phyloP scores from a whole-genome alignment of 2,888 invertebrate species.

The Brachynemurus nebulosus region DNA sequence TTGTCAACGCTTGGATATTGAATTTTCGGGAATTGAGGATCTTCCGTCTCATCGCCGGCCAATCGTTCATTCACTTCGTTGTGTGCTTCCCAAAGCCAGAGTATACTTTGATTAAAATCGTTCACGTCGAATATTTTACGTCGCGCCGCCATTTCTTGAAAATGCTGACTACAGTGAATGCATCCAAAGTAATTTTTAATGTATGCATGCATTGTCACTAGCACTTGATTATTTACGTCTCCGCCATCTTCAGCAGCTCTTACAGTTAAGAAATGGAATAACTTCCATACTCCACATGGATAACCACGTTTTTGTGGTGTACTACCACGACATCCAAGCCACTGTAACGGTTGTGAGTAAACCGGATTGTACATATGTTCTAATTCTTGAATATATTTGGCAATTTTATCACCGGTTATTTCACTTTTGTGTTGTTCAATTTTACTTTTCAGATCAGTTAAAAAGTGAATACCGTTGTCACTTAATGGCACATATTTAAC shows the following conservation, averaged over 20 bases:
- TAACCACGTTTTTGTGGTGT: constrained; percentile 64
- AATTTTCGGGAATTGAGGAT: constrained; percentile 76
- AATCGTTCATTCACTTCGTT: constrained; percentile 85
- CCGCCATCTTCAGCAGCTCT: constrained; percentile 40
- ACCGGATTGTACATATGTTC: constrained; percentile 43
- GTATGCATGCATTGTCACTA: constrained; percentile 76
- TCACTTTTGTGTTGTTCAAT: constrained; percentile 32
- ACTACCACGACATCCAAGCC: constrained; percentile 75
- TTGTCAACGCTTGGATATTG: constrained; percentile 61
- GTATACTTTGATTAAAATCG: constrained; percentile 57
- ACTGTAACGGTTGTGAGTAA: constrained; percentile 41
- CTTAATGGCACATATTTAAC: constrained; percentile 68
- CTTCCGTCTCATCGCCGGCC: constrained; percentile 75
- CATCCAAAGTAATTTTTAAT: constrained; percentile 90
- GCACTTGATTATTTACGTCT: constrained; percentile 42
- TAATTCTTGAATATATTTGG: constrained; percentile 37
- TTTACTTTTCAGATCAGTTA: constrained; percentile 44
- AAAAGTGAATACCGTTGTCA: constrained; percentile 45
- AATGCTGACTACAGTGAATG: constrained; percentile 78
- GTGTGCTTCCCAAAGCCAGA: constrained; percentile 92
- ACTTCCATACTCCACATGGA: constrained; percentile 88
- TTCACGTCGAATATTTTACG: constrained; percentile 55
- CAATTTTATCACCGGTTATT: constrained; percentile 46
- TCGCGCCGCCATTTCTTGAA: constrained; percentile 66
- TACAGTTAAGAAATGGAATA: constrained; percentile 86